Conservation (phyloP, 2,888 invertebrate genomes). For the Tricholauxania praeusta region DNA sequence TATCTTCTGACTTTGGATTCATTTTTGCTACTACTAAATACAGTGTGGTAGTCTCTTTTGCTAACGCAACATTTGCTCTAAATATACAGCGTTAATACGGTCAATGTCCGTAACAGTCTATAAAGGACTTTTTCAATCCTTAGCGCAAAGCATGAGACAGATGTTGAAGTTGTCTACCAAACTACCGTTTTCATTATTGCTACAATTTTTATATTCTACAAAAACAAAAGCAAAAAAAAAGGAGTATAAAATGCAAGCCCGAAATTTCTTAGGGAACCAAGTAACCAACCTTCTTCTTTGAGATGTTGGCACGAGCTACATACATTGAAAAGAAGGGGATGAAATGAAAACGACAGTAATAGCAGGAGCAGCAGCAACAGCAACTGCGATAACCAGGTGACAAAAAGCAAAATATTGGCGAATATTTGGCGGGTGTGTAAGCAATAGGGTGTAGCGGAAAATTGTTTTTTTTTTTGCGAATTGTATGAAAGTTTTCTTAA, state of each 20-base stretch:
- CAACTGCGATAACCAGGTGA: conserved; percentile 26
- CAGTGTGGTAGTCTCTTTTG: background rate
- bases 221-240: conserved; percentile 6
- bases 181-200: conserved; percentile 12
- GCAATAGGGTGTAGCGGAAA: background rate
- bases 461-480: too few species aligned
- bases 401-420: conserved; percentile 31
- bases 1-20: background rate
- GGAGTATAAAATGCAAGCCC: conserved; percentile 11
- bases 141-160: background rate
- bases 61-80: background rate
- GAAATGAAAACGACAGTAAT: background rate
- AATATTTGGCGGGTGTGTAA: conserved; percentile 1
- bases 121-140: too few species aligned
- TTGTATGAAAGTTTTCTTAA: too few species aligned
- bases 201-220: conserved; percentile 17
- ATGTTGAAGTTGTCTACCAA: conserved; percentile 16
- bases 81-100: conserved; percentile 12
- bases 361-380: background rate
- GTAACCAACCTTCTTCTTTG: background rate
- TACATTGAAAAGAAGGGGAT: background rate
- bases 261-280: background rate
- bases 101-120: conserved; percentile 23
- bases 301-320: conserved; percentile 30
- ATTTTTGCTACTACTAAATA: background rate